Percentiles rank a stretch among this genome's conserved stretches.
These are phyloP conservation scores for Leptopilina drosophilae DNA, from an alignment of 2,888 invertebrate species.

Conservation along the genomic window DNA sequence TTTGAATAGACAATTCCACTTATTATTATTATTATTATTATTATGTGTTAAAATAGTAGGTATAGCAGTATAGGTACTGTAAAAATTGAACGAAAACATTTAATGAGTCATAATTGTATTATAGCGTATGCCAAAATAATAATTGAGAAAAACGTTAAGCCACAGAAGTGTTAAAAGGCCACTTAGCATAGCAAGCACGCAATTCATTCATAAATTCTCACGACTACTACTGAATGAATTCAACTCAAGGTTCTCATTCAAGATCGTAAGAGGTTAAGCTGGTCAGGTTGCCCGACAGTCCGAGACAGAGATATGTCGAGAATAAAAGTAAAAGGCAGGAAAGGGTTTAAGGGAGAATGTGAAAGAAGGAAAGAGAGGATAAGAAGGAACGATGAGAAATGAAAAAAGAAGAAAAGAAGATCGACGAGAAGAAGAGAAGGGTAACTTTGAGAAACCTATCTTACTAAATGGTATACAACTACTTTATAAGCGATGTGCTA, in stretches of 20 bases:
- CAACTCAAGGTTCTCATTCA: conserved; percentile 12
- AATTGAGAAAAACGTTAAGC: conserved; percentile 23
- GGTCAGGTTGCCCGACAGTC: conserved; percentile 29
- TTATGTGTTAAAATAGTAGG: no score
- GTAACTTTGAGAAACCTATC: conserved; percentile 27
- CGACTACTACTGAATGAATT: neutral
- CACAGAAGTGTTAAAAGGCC: conserved; percentile 62
- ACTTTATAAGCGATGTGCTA: conserved; percentile 63
- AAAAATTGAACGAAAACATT: no score
- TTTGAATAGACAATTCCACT: no score
- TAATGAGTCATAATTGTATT: no score
- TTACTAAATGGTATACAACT: conserved; percentile 39
- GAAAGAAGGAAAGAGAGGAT: conserved; percentile 42
- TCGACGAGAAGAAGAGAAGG: conserved; percentile 18
- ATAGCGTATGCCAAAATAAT: neutral
- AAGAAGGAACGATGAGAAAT: conserved; percentile 45
- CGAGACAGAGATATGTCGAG: conserved; percentile 30
- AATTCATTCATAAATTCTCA: conserved; percentile 72
- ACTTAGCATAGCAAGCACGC: conserved; percentile 67
- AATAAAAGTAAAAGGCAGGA: conserved; percentile 7
- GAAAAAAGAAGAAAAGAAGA: conserved; percentile 25
- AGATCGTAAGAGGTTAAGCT: conserved; percentile 17
- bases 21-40: no score
- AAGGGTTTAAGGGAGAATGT: conserved; percentile 44
- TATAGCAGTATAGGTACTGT: no score